phyloP scores from a whole-genome alignment of 2,888 invertebrate species.

The Xanthia icteritia region DNA sequence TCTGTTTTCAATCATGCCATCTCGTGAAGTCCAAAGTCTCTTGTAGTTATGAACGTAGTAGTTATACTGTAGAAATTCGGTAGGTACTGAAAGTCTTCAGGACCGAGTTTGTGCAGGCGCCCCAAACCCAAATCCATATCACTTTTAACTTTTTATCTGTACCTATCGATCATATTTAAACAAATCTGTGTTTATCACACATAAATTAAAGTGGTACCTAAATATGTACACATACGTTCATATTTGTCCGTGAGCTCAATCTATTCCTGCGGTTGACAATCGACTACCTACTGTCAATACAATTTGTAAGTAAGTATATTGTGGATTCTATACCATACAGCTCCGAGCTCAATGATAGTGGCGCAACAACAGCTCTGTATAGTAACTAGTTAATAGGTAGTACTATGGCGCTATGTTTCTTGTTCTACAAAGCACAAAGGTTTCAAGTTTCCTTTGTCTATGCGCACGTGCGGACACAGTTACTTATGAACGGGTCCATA shows the following conservation, averaged over 20 bases:
- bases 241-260: constrained; percentile 58
- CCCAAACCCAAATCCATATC: background rate
- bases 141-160: background rate
- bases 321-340: constrained; percentile 35
- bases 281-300: constrained; percentile 50
- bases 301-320: constrained; percentile 47
- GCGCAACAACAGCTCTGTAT: constrained; percentile 44
- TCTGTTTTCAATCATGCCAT: background rate
- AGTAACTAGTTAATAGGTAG: constrained; percentile 15
- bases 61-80: background rate
- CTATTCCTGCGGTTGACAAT: constrained; percentile 52
- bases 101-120: background rate
- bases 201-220: constrained; percentile 10
- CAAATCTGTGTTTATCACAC: background rate
- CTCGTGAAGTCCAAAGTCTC: background rate
- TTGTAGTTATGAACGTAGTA: background rate
- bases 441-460: constrained; percentile 76
- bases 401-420: constrained; percentile 44
- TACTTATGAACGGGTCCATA: constrained; percentile 52
- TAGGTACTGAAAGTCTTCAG: background rate
- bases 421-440: constrained; percentile 64
- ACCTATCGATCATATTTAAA: background rate
- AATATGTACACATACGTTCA: constrained; percentile 5
- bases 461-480: constrained; percentile 72
- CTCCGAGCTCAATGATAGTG: constrained; percentile 47